Evolutionary conservation across 1,140 invertebrate species (phyloP), one percentile per base, ranked within the genome.

Genomic region (Cydia splendana): DNA sequence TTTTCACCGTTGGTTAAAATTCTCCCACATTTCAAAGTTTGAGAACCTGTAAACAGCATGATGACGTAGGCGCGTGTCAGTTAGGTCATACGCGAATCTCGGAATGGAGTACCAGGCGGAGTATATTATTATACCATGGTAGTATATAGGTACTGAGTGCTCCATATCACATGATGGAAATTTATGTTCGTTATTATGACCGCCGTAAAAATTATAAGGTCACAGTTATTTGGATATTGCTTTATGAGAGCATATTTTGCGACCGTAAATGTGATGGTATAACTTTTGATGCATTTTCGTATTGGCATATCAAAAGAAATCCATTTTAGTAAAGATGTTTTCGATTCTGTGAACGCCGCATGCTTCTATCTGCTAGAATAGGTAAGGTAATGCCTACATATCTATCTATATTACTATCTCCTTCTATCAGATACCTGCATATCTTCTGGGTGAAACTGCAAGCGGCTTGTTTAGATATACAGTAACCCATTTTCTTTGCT

Each of bases 151-250:
- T 24, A 4, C 30, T 6, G 67, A 71, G 67, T 42, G 67, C 67
- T 71, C n/a, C 67, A 71, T 71, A 71, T 71, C 67, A 7, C 18
- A 13, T 71, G 67, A 71, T 71, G 67, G 34, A 34, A 67, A 28
- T 69, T 69, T 69, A 71, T 71, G 67, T 18, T 38, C 67, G 5
- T 4, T 42, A n/a, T 71, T 42, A 71, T 71, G 67, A 13, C 30
- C 34, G 38, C 9, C 67, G 38, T 71, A 45, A 71, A 71, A 71
- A 71, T 71, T 71, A 71, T 71, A 71, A 71, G 67, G 67, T 71
- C 67, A 71, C 34, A 71, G 67, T 71, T 71, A 71, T 71, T 71
- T 18, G 67, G 34, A 71, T 71, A 71, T 71, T 42, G 34, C 34
- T 71, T 71, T 71, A 71, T 71, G 67, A 45, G 67, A 28, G 15